phyloP scores from a whole-genome alignment of 2,888 invertebrate genomes.

The Tuberolachnus salignus region DNA sequence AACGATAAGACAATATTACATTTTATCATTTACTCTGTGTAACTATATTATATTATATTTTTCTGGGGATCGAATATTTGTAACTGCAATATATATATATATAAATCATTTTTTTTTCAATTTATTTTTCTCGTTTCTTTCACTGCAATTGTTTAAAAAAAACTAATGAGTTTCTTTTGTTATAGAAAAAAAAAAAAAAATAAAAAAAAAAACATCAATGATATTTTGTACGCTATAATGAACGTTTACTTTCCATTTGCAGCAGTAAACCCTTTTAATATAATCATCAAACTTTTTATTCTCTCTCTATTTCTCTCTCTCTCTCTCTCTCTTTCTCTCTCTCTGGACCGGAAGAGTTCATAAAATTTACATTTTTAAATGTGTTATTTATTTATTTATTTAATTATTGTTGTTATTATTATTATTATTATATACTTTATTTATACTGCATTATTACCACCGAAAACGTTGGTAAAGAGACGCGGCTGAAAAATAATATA shows the following conservation, averaged over 20 bases:
- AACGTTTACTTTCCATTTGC: constrained; percentile 36
- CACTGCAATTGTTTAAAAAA: constrained; percentile 35
- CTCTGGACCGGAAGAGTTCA: not conserved
- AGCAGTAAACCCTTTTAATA: constrained; percentile 20
- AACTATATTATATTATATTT: too few species aligned
- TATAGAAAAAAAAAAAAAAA: not conserved
- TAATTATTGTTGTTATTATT: not conserved
- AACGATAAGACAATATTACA: too few species aligned
- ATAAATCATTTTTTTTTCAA: constrained; percentile 28
- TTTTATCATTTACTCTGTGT: too few species aligned
- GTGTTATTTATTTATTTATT: constrained; percentile 17
- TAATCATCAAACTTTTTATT: constrained; percentile 23
- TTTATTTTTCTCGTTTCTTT: constrained; percentile 33
- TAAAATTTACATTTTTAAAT: constrained; percentile 1
- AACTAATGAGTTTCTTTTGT: constrained; percentile 45
- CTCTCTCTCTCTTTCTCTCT: not conserved
- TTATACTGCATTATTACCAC: too few species aligned
- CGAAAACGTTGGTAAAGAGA: not conserved
- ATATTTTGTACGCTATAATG: constrained; percentile 35
- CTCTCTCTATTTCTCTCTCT: not conserved
- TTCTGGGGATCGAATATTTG: too few species aligned
- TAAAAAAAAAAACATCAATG: constrained; percentile 12
- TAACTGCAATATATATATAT: too few species aligned
- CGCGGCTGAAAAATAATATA: not conserved
- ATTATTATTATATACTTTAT: not conserved